Percentiles rank a stretch among this genome's conserved stretches.
These are phyloP conservation scores for Vandiemenella viatica DNA, from an alignment of 2,888 invertebrate genomes.

Conservation along the genomic window DNA sequence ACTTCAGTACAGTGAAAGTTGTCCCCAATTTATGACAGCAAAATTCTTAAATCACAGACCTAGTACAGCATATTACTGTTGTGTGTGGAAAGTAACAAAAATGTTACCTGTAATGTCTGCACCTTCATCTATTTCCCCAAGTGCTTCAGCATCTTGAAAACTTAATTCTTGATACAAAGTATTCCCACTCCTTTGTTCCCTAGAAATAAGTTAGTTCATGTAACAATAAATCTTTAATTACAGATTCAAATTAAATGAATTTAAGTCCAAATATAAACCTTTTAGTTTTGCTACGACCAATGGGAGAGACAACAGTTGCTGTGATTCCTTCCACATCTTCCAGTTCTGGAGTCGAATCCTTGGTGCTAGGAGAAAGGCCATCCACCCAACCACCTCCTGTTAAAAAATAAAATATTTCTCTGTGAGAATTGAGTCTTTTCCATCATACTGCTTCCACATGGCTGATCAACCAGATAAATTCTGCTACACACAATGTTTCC, in stretches of 20 bases:
- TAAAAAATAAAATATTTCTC: too few relatives aligned
- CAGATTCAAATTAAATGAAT: too few relatives aligned
- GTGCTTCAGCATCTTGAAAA: constrained; percentile 74
- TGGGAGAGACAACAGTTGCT: constrained; percentile 17
- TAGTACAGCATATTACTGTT: too few relatives aligned
- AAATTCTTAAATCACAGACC: too few relatives aligned
- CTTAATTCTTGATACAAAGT: constrained; percentile 86
- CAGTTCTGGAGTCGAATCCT: constrained; percentile 21
- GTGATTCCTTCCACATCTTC: constrained; percentile 15
- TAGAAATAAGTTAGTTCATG: too few relatives aligned
- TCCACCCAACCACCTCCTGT: constrained; percentile 23
- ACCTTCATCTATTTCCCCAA: constrained; percentile 72
- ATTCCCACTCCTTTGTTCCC: constrained; percentile 78
- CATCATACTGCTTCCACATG: too few relatives aligned
- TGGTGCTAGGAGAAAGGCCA: constrained; percentile 22
- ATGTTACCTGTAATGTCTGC: constrained; percentile 83
- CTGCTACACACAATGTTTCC: too few relatives aligned
- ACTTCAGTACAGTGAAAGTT: too few relatives aligned
- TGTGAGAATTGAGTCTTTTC: too few relatives aligned
- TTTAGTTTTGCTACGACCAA: constrained; percentile 24
- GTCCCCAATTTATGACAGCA: too few relatives aligned
- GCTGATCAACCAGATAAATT: too few relatives aligned
- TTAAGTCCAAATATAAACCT: constrained; percentile 17
- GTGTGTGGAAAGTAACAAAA: constrained; percentile 10
- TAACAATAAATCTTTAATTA: too few relatives aligned